Percentiles rank a stretch among this genome's conserved stretches.
Conservation (phyloP, 2,797 vertebrate species). For the Myotis pilosus region DNA sequence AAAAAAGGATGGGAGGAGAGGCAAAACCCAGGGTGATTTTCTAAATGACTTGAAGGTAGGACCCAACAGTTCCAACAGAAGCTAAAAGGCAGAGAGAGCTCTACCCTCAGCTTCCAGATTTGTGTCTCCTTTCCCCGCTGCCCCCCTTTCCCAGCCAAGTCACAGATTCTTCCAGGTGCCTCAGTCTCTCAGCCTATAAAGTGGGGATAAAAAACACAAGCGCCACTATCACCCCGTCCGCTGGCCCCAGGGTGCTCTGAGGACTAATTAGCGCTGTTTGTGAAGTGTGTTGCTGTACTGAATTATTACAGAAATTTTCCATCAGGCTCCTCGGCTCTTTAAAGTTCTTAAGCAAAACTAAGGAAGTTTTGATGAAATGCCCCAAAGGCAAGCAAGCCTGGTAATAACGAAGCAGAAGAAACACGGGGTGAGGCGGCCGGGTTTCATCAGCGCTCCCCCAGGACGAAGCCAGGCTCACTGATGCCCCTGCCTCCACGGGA, state of each 20-base stretch:
- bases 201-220: constrained; percentile 22
- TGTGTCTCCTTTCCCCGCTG: not conserved
- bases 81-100: not conserved
- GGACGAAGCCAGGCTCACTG: constrained; percentile 72
- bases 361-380: constrained; percentile 79
- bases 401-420: constrained; percentile 73
- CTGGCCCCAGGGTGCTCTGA: not conserved
- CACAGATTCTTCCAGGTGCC: not conserved
- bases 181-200: constrained; percentile 24
- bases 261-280: constrained; percentile 41
- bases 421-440: constrained; percentile 72
- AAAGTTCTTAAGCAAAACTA: constrained; percentile 78
- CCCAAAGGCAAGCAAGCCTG: constrained; percentile 78
- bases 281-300: not conserved
- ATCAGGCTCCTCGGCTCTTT: constrained; percentile 69
- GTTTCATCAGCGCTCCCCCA: constrained; percentile 86
- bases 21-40: not conserved
- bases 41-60: not conserved
- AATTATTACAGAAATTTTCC: constrained; percentile 41
- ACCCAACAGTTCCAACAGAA: not conserved
- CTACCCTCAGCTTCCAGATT: not conserved
- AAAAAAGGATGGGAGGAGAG: not conserved
- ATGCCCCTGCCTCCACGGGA: constrained; percentile 75
- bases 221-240: not conserved
- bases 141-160: not conserved